Percentiles rank a stretch among this genome's conserved stretches.
Conservation (phyloP, 2,797 vertebrate genomes). For the Chiloscyllium punctatum region DNA sequence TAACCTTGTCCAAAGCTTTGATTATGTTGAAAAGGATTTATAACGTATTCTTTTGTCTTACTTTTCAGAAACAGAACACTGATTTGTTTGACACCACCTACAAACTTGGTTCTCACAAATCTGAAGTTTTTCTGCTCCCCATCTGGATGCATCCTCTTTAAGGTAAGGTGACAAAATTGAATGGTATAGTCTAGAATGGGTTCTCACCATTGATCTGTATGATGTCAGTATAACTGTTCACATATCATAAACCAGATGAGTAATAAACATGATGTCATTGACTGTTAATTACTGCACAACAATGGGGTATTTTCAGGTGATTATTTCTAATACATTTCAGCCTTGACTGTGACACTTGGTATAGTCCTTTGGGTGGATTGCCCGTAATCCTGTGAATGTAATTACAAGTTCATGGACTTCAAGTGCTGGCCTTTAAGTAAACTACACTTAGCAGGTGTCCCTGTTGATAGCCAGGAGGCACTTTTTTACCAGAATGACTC, state of each 20-base stretch:
- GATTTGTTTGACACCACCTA: neutral
- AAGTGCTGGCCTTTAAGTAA: neutral
- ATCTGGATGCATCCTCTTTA: neutral
- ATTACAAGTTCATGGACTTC: neutral
- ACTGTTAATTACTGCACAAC: neutral
- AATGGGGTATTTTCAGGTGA: neutral
- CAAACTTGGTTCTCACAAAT: neutral
- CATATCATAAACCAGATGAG: neutral
- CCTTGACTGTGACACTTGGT: neutral
- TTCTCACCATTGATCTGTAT: neutral
- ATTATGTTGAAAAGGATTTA: neutral
- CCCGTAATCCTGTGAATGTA: neutral
- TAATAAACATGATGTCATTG: neutral
- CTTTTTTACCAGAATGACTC: neutral
- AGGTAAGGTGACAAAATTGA: neutral
- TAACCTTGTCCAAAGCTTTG: neutral
- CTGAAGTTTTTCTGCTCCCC: neutral
- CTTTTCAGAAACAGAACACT: neutral
- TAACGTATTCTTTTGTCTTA: neutral
- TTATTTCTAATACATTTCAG: neutral
- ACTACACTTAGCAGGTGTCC: neutral
- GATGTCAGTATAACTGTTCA: neutral
- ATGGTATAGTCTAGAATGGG: neutral
- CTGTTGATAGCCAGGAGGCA: neutral
- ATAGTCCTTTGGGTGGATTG: neutral